Evolutionary conservation across 2,113 vertebrate genomes (phyloP).

Genomic region (Orthonyx spaldingii): DNA sequence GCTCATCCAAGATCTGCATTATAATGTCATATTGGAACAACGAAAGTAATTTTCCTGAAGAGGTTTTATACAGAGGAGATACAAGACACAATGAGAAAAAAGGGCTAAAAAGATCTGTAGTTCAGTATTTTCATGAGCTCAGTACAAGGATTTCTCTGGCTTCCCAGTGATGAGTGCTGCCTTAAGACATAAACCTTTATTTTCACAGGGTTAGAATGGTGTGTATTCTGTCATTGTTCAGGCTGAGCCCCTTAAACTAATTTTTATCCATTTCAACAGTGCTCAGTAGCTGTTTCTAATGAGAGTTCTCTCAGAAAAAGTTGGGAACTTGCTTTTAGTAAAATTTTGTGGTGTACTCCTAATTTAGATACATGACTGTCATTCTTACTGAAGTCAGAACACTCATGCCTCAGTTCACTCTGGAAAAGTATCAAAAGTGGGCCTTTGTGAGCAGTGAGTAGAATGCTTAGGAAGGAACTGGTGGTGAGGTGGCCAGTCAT

Average conservation of each 20-base stretch:
- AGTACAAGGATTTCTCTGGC: accelerated
- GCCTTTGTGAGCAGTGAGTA: not conserved
- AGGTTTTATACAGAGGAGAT: not conserved
- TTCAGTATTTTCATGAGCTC: not conserved
- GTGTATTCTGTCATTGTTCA: not conserved
- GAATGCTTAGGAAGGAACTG: not conserved
- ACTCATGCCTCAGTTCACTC: not conserved
- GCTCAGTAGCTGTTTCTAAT: not conserved
- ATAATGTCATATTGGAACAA: not conserved
- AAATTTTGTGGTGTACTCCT: not conserved
- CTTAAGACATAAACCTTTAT: not conserved
- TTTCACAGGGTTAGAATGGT: not conserved
- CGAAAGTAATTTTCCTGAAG: not conserved
- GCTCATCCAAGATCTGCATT: not conserved
- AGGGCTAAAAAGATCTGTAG: not conserved
- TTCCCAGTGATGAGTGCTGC: not conserved
- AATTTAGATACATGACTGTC: not conserved
- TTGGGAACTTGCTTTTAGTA: not conserved
- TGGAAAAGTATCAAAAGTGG: not conserved
- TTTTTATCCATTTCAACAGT: not conserved
- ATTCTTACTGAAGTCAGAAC: not conserved
- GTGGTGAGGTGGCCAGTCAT: not conserved
- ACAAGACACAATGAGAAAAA: not conserved
- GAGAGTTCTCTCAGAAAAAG: not conserved
- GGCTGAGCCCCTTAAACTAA: not conserved